phyloP scores from a whole-genome alignment of 2,113 vertebrate species.

The Lepidothrix coronata region DNA sequence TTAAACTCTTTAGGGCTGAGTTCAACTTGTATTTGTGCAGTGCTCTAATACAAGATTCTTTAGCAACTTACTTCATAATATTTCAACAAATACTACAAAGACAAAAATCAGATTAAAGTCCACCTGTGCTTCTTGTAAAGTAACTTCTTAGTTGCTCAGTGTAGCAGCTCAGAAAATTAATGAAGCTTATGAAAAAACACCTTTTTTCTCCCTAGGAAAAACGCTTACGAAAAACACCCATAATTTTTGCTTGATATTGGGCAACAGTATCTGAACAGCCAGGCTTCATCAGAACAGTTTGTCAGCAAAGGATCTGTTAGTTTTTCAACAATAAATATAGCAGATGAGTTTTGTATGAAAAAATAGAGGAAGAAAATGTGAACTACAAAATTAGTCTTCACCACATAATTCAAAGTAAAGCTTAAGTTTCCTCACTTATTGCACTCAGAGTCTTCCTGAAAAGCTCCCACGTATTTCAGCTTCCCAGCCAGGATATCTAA shows the following conservation, averaged over 20 bases:
- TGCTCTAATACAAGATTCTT: not conserved
- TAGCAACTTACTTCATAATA: not conserved
- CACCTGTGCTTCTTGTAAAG: not conserved
- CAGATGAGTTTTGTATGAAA: not conserved
- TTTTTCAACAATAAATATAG: not conserved
- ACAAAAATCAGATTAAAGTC: not conserved
- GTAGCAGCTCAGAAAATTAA: not conserved
- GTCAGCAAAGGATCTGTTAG: not conserved
- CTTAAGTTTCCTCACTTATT: not conserved
- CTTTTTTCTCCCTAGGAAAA: accelerated
- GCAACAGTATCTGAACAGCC: not conserved
- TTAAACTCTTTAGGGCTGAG: not conserved
- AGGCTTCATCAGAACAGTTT: not conserved
- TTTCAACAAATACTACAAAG: not conserved
- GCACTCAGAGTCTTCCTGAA: not conserved
- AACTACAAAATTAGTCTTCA: not conserved
- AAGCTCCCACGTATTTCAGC: not conserved
- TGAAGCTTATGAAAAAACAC: not conserved
- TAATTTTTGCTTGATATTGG: not conserved
- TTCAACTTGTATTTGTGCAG: not conserved
- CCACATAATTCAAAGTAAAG: not conserved
- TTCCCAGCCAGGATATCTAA: not conserved
- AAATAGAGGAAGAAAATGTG: not conserved
- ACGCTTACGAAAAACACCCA: not conserved
- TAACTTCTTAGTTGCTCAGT: not conserved